Base-by-base conservation (phyloP, 2,888 invertebrate species). In the Ophonus ardosiacus region DNA sequence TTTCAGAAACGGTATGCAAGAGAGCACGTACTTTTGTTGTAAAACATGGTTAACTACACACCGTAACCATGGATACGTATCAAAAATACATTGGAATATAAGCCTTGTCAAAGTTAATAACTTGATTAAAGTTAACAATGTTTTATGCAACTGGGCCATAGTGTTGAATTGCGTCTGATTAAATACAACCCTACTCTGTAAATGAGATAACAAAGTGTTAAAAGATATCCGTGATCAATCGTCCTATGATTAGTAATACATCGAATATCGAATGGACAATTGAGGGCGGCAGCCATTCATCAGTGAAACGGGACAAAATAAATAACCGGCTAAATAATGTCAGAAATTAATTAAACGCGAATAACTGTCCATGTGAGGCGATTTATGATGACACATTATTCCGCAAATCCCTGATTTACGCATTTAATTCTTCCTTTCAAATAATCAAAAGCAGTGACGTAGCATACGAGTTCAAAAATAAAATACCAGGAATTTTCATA, bases 341-440 rank as follows among this genome's bases (percentile, higher is more conserved):
- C 63, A 63, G 24, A 63, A 63, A 63, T 63, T 63, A 63, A 63
- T 63, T 63, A 63, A 63, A 63, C 63, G 24, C 18, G 63, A 63
- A 63, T 63, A 18, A 8, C 63, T 24, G 63, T 63, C 63, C 63
- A 21, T 63, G 63, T 21, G 24, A 21, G 15, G 24, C 63, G 18
- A 63, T 63, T 63, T 21, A 63, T 63, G 63, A 63, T 63, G 63
- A 63, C 18, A 21, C 13, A 63, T 63, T 63, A 63, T 63, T 17
- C 59, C 18, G 8, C 24, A 10, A 21, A 59, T 24, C 13, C 63
- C 18, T 63, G 24, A 63, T 63, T 63, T 63, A 63, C 24, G 63
- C 15, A 63, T 63, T 63, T 63, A 63, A 63, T 63, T 63, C 24
- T 63, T 63, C 8, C 24, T 24, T 21, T 13, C 10, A 59, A 59